phyloP scores from a whole-genome alignment of 2,113 vertebrate genomes.

The Epinephelus lanceolatus region DNA sequence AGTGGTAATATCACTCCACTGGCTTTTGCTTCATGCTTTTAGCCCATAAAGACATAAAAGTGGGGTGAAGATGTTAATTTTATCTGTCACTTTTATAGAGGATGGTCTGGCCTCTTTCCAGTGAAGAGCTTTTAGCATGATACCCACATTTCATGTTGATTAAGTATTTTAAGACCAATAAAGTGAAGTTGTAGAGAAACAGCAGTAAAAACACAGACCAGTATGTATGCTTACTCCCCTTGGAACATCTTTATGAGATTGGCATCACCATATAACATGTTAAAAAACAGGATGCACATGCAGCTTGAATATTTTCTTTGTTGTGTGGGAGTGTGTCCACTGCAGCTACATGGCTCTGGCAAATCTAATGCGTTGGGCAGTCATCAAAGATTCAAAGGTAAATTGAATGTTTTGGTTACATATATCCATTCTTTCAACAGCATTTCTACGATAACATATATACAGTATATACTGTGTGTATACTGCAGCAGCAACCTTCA shows the following conservation, averaged over 20 bases:
- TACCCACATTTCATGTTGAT: conserved; percentile 12
- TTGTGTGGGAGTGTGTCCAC: background rate
- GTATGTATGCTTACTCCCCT: background rate
- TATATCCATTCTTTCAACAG: background rate
- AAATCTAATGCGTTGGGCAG: background rate
- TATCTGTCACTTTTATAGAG: conserved; percentile 32
- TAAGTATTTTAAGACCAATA: conserved; percentile 9
- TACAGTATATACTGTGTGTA: too few relatives aligned
- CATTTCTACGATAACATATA: background rate
- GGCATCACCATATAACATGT: background rate
- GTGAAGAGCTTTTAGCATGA: conserved; percentile 24
- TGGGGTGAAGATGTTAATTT: conserved; percentile 41
- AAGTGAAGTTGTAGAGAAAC: conserved; percentile 18
- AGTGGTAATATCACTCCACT: conserved; percentile 16
- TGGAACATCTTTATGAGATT: conserved; percentile 1
- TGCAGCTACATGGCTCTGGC: background rate
- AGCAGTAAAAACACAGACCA: conserved; percentile 11
- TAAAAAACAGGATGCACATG: background rate
- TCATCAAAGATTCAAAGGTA: background rate
- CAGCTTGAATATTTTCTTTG: background rate
- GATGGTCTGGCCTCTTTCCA: conserved; percentile 4
- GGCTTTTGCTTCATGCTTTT: conserved; percentile 35
- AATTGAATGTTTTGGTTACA: too few relatives aligned
- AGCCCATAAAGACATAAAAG: conserved; percentile 24
- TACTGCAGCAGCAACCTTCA: too few relatives aligned